Conservation (phyloP, 2,888 invertebrate species). For the Linhomoeus sp. region DNA sequence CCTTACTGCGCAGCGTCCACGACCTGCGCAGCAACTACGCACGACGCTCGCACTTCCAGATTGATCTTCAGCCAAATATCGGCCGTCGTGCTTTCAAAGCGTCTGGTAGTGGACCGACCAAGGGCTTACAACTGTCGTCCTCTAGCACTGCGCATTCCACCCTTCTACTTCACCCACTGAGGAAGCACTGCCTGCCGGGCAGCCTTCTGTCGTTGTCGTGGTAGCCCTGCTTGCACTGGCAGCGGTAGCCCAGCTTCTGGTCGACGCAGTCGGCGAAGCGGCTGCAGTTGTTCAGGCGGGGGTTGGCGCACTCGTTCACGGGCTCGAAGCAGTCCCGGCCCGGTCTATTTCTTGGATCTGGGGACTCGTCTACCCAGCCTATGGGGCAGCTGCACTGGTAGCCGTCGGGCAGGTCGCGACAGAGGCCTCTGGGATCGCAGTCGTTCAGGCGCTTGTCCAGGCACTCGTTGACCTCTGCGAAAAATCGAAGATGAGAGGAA, state of each 20-base stretch:
- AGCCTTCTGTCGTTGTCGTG: constrained; percentile 19
- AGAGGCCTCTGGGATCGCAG: constrained; percentile 15
- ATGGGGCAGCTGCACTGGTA: constrained; percentile 23
- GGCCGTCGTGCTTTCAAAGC: no score
- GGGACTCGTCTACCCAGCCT: constrained; percentile 19
- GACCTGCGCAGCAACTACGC: no score
- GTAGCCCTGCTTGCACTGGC: constrained; percentile 19
- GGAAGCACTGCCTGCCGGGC: constrained; percentile 22
- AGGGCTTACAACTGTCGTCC: no score
- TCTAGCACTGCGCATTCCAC: no score
- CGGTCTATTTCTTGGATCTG: constrained; percentile 11
- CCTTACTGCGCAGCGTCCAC: no score
- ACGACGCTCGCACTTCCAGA: no score
- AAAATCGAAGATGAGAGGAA: no score
- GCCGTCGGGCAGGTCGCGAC: constrained; percentile 9
- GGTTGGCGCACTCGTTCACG: constrained; percentile 21
- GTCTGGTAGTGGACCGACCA: no score
- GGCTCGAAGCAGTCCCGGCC: constrained; percentile 3
- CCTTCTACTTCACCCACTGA: constrained; percentile 13
- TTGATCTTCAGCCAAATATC: no score
- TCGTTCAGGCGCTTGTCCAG: constrained; percentile 22
- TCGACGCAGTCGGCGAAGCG: constrained; percentile 20
- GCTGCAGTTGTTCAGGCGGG: constrained; percentile 21
- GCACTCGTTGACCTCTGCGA: constrained; percentile 20
- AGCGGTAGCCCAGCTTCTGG: constrained; percentile 17